These are phyloP conservation scores for Dendrocincla tyrannina DNA, from an alignment of 2,797 vertebrate species.

Conservation along the genomic window DNA sequence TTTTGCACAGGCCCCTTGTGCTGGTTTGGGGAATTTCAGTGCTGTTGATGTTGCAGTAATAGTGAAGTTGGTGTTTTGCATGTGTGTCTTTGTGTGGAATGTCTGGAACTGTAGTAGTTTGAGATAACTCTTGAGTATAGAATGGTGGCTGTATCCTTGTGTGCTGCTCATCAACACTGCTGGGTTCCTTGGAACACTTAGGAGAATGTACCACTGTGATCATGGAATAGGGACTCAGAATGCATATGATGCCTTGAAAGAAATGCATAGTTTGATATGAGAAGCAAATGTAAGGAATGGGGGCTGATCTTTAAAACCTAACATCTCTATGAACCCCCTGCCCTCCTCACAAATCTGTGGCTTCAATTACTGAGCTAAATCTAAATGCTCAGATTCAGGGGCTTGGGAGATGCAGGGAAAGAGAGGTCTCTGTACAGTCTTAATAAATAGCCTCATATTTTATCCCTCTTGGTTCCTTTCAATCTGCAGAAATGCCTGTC, in stretches of 20 bases:
- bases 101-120: not conserved
- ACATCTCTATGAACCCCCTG: not conserved
- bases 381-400: not conserved
- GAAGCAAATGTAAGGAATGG: not conserved
- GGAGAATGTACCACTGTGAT: not conserved
- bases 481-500: not conserved
- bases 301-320: not conserved
- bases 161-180: accelerated
- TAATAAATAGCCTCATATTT: not conserved
- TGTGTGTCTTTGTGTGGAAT: not conserved
- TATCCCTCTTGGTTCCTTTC: not conserved
- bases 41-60: not conserved
- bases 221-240: not conserved
- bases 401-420: not conserved
- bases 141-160: not conserved
- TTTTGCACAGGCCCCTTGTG: not conserved
- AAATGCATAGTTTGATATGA: not conserved
- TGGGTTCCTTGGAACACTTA: not conserved
- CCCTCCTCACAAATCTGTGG: not conserved
- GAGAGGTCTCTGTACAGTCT: not conserved
- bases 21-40: not conserved
- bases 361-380: not conserved
- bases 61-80: not conserved
- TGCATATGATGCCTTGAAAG: not conserved
- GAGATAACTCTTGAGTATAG: not conserved